Percentiles rank a stretch among this genome's conserved stretches.
Evolutionary conservation across 2,888 invertebrate species (phyloP).

Genomic region (Hymenopus coronatus): DNA sequence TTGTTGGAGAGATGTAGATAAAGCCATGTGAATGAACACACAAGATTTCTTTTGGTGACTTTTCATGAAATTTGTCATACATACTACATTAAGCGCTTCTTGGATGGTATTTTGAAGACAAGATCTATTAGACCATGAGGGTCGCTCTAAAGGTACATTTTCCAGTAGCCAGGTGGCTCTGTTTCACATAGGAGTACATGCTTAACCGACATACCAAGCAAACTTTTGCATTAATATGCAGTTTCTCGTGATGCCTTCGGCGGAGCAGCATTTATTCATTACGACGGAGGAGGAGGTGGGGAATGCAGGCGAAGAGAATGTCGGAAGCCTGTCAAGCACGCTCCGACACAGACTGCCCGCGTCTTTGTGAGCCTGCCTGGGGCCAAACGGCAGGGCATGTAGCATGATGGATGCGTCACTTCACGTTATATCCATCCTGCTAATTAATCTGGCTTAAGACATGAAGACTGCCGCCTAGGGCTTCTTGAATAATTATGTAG

Average conservation of each 20-base stretch:
- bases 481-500: neutral
- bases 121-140: too few species aligned
- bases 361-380: neutral
- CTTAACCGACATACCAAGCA: neutral
- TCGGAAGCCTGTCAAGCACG: neutral
- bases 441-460: neutral
- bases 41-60: too few species aligned
- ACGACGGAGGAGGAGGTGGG: too few species aligned
- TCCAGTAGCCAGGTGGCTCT: too few species aligned
- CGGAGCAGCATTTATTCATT: neutral
- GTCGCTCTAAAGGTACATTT: too few species aligned
- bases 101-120: too few species aligned
- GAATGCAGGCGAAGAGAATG: neutral
- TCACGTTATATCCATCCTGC: neutral
- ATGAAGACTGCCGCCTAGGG: neutral
- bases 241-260: neutral
- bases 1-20: too few species aligned
- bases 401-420: neutral
- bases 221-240: neutral
- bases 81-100: too few species aligned
- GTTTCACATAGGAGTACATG: neutral
- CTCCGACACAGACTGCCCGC: neutral
- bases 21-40: too few species aligned
- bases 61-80: too few species aligned
- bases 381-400: neutral